Percentiles rank a stretch among this genome's conserved stretches.
These are phyloP conservation scores for Xiphias gladius DNA, from an alignment of 2,113 vertebrate genomes.

Conservation along the genomic window DNA sequence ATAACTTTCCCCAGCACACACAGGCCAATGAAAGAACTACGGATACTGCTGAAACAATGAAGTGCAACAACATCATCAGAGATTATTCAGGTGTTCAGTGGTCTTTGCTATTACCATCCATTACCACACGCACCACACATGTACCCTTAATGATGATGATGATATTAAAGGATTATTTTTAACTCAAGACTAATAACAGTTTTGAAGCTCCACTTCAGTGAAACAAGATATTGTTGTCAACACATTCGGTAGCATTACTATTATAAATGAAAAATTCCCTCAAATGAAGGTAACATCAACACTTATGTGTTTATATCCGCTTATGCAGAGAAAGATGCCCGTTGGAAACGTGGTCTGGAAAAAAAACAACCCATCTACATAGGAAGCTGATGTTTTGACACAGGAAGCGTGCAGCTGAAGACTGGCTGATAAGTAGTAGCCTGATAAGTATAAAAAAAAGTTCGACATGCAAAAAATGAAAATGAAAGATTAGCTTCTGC, in stretches of 20 bases:
- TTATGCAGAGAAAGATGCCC: neutral
- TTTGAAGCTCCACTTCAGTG: neutral
- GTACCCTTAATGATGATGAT: neutral
- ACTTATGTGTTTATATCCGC: neutral
- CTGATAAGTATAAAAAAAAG: neutral
- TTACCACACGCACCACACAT: neutral
- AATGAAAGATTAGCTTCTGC: neutral
- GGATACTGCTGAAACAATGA: constrained; percentile 37
- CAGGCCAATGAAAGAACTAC: constrained; percentile 54
- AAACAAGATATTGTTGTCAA: neutral
- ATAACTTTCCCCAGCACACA: constrained; percentile 82
- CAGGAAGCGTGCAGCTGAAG: constrained; percentile 15
- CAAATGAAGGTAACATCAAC: neutral
- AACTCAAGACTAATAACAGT: neutral
- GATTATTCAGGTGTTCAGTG: neutral
- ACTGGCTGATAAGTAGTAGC: neutral
- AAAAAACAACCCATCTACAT: constrained; percentile 1
- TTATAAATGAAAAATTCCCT: neutral
- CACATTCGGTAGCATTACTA: neutral
- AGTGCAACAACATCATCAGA: constrained; percentile 5
- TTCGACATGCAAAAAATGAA: constrained; percentile 2
- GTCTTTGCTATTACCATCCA: neutral
- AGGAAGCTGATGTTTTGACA: constrained; percentile 33
- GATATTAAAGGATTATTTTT: neutral
- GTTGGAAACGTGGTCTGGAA: neutral